Evolutionary conservation across 2,113 vertebrate genomes (phyloP).

Genomic region (Campylorhamphus procurvoides): DNA sequence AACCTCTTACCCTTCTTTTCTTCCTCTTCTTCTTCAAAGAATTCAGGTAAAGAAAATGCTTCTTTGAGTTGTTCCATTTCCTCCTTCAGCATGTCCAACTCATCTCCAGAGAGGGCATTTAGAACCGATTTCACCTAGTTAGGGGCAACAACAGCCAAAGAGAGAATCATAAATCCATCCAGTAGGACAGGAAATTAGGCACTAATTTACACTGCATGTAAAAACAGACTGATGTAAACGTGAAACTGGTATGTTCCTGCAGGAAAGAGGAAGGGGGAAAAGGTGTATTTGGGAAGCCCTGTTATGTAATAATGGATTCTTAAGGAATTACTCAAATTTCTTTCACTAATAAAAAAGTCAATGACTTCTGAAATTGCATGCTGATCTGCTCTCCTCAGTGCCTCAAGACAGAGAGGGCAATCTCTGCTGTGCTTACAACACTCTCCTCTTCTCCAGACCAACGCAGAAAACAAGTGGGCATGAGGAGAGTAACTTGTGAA

Average conservation of each 20-base stretch:
- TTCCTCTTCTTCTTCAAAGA: conserved; percentile 92
- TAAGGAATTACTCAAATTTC: neutral
- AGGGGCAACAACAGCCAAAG: conserved; percentile 19
- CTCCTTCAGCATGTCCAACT: conserved; percentile 76
- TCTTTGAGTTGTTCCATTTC: conserved; percentile 87
- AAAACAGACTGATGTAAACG: neutral
- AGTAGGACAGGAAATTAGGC: neutral
- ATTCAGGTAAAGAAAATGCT: conserved; percentile 89
- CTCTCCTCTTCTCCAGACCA: neutral
- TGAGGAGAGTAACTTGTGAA: neutral
- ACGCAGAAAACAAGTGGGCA: neutral
- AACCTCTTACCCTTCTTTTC: conserved; percentile 82
- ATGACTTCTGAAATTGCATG: neutral
- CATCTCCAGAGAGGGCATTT: conserved; percentile 85
- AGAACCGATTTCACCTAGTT: conserved; percentile 87
- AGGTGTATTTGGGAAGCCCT: neutral
- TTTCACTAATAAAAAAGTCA: neutral
- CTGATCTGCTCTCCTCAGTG: neutral
- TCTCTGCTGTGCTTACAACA: neutral
- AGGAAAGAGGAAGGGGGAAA: neutral
- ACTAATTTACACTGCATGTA: neutral
- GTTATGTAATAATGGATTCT: neutral
- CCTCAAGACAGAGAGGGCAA: neutral
- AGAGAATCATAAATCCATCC: neutral
- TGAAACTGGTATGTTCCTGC: neutral